Conservation (phyloP, 2,888 invertebrate species). For the Perizoma affinitatum region DNA sequence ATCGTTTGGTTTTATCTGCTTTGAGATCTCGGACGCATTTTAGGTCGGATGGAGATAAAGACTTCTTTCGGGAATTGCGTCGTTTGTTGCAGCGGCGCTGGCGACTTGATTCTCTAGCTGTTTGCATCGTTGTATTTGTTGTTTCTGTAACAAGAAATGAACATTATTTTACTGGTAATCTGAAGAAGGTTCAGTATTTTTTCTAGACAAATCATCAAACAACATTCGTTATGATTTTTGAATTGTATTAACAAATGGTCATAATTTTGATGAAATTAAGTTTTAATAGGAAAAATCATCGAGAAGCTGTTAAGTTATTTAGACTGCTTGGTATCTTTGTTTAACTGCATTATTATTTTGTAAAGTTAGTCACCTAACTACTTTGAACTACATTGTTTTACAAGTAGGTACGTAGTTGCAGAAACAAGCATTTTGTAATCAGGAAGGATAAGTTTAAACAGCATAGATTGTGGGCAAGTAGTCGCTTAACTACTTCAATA, state of each 20-base stretch:
- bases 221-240: too few relatives aligned
- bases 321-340: too few relatives aligned
- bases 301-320: too few relatives aligned
- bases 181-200: background rate
- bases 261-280: too few relatives aligned
- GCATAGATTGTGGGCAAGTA: conserved; percentile 10
- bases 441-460: conserved; percentile 23
- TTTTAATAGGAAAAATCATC: too few relatives aligned
- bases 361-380: too few relatives aligned
- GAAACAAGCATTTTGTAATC: conserved; percentile 26
- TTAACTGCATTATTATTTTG: background rate
- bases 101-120: conserved; percentile 73
- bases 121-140: conserved; percentile 77
- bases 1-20: conserved; percentile 72
- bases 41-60: conserved; percentile 77
- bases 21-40: conserved; percentile 68
- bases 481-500: conserved; percentile 20
- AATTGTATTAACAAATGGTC: too few relatives aligned
- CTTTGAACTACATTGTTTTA: background rate
- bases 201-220: too few relatives aligned
- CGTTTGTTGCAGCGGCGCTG: conserved; percentile 77
- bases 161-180: background rate
- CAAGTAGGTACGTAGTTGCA: conserved; percentile 5
- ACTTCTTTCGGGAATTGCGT: conserved; percentile 80
- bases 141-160: conserved; percentile 57